Base-by-base conservation (phyloP, 2,888 invertebrate species). In the Scaptomyza polygonia region DNA sequence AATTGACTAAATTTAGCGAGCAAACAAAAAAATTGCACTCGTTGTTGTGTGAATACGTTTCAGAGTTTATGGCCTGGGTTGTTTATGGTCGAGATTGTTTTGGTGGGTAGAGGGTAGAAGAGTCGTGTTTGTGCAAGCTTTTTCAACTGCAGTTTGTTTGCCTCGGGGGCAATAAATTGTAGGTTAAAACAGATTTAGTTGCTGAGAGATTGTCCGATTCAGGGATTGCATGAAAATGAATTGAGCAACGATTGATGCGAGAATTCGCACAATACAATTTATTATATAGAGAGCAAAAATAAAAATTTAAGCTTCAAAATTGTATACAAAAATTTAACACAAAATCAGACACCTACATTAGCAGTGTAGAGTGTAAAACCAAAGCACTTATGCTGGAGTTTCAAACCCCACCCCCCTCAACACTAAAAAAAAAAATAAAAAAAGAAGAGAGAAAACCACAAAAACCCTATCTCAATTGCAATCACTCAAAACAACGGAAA, bases 401-500 rank as follows among this genome's bases (percentile, higher is more conserved):
- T 44, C 49, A 34, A 39, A 39, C 25, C 25, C 57, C 42, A 14
- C 7, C 3, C 6, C n/a, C n/a, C n/a, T n/a, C n/a, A n/a, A n/a
- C n/a, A n/a, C n/a, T n/a, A n/a, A n/a, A n/a, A n/a, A n/a, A n/a
- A n/a, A n/a, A n/a, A n/a, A 16, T 14, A 56, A 67, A 68, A 66
- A 68, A 67, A 39, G 16, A 9, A 39, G 16, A 16, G 39, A 39
- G 39, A 39, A 83, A 80, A 86, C 80, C 87, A 71, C 88, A 79
- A 86, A 84, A 80, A 73, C 67, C 85, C 72, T 84, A 89, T 87
- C 88, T 88, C 89, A 81, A 88, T 89, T 88, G 87, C 87, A 87
- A 87, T 87, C 87, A 87, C 89, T 87, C 87, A 87, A 89, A 87
- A 79, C 82, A 84, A 75, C 87, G 87, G 87, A 89, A 89, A 89